Evolutionary conservation across 2,888 invertebrate species (phyloP), one percentile per base, ranked within the genome.

Genomic region (Eudemis profundana): DNA sequence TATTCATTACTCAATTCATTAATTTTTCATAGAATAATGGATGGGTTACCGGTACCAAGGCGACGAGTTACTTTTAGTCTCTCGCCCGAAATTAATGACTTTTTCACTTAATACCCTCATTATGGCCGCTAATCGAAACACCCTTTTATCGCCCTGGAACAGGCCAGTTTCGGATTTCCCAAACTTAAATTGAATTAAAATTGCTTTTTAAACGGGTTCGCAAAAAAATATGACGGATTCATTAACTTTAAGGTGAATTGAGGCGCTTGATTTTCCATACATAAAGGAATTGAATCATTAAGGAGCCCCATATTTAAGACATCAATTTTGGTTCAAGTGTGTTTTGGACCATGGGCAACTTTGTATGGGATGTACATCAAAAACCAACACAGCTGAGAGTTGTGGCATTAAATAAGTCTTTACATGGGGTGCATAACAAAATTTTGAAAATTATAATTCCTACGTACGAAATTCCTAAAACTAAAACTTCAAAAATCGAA

Each of bases 71-170:
- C 64, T 64, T 64, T 33, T 64, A 51, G 57, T 59, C 64, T 57
- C 50, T 59, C 17, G 36, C 17, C n/a, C 40, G 15, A 59, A 64
- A 64, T 64, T 64, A 64, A 64, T 59, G 50, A 64, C 49, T 50
- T 64, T 50, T 64, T 59, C 64, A 47, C 50, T 64, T 17, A 51
- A 64, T 38, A 59, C 57, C 42, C 57, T 64, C 57, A 64, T 64
- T 51, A 64, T 46, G 64, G 51, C 7, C 27, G 63, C 50, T 64
- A 59, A 64, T 59, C 36, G 51, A 59, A 50, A 57, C 44, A 51
- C n/a, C 50, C 50, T 12, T 44, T 64, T 64, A 64, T 64, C 64
- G 44, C 14, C 40, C 8, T 27, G 14, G 36, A 57, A 51, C 64
- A 57, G 57, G 50, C 57, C 21, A 14, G 36, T 57, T 51, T 57